These are phyloP conservation scores for Chorisops tibialis DNA, from an alignment of 2,888 invertebrate genomes.

Conservation along the genomic window DNA sequence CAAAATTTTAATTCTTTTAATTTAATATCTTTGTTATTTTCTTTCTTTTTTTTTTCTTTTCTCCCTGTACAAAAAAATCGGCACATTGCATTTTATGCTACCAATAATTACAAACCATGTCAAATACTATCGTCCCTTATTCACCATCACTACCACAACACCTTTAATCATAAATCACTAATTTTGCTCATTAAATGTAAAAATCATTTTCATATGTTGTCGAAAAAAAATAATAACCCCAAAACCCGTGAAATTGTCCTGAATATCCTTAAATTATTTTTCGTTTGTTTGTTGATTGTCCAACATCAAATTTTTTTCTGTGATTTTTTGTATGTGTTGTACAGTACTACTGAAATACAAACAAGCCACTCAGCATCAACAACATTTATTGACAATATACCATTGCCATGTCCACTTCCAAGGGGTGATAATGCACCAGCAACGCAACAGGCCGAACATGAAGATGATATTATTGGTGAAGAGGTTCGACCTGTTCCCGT, in stretches of 20 bases:
- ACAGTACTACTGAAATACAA: constrained; percentile 35
- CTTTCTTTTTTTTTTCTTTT: background rate
- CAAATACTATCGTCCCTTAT: too few species aligned
- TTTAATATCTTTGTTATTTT: background rate
- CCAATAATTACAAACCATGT: background rate
- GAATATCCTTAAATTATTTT: background rate
- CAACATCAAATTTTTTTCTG: background rate
- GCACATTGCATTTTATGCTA: background rate
- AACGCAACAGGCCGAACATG: constrained; percentile 38
- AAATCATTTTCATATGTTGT: too few species aligned
- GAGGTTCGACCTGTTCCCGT: constrained; percentile 50
- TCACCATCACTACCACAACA: too few species aligned
- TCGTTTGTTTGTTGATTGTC: background rate
- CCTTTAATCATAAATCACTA: too few species aligned
- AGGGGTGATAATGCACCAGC: constrained; percentile 33
- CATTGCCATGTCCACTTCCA: constrained; percentile 34
- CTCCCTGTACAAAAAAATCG: background rate
- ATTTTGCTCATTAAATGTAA: too few species aligned
- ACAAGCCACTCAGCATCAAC: constrained; percentile 30
- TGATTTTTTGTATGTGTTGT: constrained; percentile 9
- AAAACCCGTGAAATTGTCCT: too few species aligned
- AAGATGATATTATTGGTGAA: constrained; percentile 50
- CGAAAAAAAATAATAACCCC: too few species aligned
- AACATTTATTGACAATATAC: constrained; percentile 37
- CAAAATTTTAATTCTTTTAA: background rate